phyloP scores from a whole-genome alignment of 2,113 vertebrate species.

The Phrynosoma blainvillii region DNA sequence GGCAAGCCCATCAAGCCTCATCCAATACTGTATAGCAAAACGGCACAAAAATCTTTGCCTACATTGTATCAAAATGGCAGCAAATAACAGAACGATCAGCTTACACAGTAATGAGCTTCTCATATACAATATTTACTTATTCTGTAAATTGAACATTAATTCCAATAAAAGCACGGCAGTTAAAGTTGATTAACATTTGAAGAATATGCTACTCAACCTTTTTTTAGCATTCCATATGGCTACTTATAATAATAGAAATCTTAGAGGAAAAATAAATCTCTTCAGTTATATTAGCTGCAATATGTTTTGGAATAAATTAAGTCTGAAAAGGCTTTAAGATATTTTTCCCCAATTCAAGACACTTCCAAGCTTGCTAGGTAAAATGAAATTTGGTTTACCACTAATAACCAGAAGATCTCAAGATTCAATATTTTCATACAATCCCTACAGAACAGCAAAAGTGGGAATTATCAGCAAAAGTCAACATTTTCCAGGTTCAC shows the following conservation, averaged over 20 bases:
- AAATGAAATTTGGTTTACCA: background rate
- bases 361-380: background rate
- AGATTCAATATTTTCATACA: background rate
- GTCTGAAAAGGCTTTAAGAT: background rate
- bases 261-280: background rate
- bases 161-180: background rate
- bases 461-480: background rate
- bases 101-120: background rate
- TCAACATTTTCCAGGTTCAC: background rate
- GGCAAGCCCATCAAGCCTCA: background rate
- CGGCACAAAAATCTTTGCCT: background rate
- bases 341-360: background rate
- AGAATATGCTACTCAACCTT: background rate
- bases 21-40: background rate
- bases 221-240: constrained; percentile 19
- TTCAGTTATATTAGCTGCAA: background rate
- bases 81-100: constrained; percentile 1
- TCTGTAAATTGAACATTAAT: background rate
- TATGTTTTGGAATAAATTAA: background rate
- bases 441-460: background rate
- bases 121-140: background rate
- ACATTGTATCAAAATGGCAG: background rate
- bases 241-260: constrained; percentile 1
- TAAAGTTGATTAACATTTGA: constrained; percentile 1
- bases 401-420: background rate